Conservation (phyloP, 2,113 vertebrate species). For the Amphiprion ocellaris region DNA sequence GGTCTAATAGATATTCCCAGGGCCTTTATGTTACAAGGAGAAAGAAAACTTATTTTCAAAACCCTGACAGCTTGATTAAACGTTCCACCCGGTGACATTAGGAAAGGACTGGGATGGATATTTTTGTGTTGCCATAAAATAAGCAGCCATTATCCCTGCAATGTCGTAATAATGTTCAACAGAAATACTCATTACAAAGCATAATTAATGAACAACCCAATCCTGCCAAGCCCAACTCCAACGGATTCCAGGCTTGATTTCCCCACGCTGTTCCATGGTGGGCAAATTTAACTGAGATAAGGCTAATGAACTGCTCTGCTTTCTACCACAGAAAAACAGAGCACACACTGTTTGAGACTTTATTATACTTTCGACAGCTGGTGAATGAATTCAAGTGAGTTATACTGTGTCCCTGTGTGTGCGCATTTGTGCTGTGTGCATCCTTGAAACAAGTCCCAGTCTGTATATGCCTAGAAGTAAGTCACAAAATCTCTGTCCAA, state of each 20-base stretch:
- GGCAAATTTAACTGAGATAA: constrained; percentile 73
- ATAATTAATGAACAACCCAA: constrained; percentile 81
- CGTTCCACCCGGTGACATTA: constrained; percentile 55
- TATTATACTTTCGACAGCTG: constrained; percentile 28
- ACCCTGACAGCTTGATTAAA: constrained; percentile 64
- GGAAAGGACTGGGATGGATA: constrained; percentile 36
- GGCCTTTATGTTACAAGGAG: constrained; percentile 62
- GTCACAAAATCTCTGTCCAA: neutral
- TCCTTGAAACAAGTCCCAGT: neutral
- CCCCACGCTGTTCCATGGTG: constrained; percentile 67
- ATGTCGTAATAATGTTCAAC: constrained; percentile 79
- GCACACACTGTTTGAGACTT: constrained; percentile 35
- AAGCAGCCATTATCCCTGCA: constrained; percentile 74
- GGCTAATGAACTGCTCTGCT: constrained; percentile 70
- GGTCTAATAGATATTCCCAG: constrained; percentile 70
- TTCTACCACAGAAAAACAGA: constrained; percentile 36
- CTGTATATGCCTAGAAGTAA: neutral
- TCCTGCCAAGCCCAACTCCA: constrained; percentile 70
- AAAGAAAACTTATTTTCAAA: constrained; percentile 57
- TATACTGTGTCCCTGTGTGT: constrained; percentile 31
- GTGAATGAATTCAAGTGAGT: constrained; percentile 32
- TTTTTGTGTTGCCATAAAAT: constrained; percentile 70
- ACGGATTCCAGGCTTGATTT: constrained; percentile 71
- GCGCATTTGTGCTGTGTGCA: neutral
- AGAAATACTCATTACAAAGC: constrained; percentile 78